These are phyloP conservation scores for Linurgus olivaceus DNA, from an alignment of 2,797 vertebrate genomes.

Conservation along the genomic window DNA sequence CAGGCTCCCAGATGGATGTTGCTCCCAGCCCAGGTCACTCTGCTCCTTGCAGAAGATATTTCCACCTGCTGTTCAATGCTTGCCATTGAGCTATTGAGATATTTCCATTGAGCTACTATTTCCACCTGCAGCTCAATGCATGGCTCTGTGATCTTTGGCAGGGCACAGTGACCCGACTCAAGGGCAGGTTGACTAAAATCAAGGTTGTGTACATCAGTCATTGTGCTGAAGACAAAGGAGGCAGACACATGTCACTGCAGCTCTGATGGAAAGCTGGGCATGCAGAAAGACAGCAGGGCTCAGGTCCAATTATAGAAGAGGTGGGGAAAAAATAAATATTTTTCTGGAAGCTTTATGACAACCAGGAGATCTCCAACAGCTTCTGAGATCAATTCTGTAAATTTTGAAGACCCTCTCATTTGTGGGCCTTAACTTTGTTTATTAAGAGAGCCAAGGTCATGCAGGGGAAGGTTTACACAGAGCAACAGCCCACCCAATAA, in stretches of 20 bases:
- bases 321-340: fast-evolving
- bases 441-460: neutral
- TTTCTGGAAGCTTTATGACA: neutral
- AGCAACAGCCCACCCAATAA: neutral
- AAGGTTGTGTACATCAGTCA: neutral
- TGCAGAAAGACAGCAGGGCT: neutral
- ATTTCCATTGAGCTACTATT: neutral
- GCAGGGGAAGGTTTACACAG: neutral
- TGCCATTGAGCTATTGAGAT: no score
- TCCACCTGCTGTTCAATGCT: neutral
- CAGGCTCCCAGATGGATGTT: neutral
- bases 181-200: neutral
- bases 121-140: neutral
- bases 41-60: neutral
- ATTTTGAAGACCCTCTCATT: neutral
- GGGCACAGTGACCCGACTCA: neutral
- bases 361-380: neutral
- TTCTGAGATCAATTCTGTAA: neutral
- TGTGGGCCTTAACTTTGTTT: neutral
- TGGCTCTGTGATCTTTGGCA: neutral
- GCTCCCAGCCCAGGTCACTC: neutral
- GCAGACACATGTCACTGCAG: neutral
- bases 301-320: neutral
- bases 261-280: neutral
- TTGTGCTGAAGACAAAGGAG: neutral